Percentiles rank a stretch among this genome's conserved stretches.
These are phyloP conservation scores for Halcyon smyrnensis DNA, from an alignment of 2,797 vertebrate genomes.

Conservation along the genomic window DNA sequence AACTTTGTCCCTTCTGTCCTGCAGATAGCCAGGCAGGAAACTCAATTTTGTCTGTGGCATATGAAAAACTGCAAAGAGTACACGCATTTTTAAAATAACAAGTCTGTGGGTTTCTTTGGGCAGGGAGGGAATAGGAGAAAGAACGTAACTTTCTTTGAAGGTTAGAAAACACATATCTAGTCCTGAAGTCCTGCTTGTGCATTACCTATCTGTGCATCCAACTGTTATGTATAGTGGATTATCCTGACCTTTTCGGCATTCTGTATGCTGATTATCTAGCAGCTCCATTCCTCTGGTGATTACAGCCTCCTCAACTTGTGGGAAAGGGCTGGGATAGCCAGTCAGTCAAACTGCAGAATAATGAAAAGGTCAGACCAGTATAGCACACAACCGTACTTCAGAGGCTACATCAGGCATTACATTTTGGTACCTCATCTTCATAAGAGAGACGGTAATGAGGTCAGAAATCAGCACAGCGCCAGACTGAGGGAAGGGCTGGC, in stretches of 20 bases:
- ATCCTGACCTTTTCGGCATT: constrained; percentile 38
- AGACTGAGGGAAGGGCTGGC: neutral
- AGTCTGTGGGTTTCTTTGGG: neutral
- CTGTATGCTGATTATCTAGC: constrained; percentile 32
- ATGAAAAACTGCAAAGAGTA: neutral
- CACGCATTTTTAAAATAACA: neutral
- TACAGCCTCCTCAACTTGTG: neutral
- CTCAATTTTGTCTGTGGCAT: neutral
- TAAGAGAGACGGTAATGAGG: neutral
- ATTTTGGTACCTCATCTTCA: neutral
- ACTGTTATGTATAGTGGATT: neutral
- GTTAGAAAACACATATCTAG: neutral
- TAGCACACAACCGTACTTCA: neutral
- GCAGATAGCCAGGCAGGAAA: neutral
- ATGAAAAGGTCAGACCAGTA: constrained; percentile 58
- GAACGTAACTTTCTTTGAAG: neutral
- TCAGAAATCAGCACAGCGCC: neutral
- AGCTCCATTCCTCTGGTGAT: neutral
- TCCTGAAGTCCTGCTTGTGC: neutral
- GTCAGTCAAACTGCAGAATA: constrained; percentile 25
- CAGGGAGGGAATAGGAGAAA: neutral
- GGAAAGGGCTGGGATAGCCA: neutral
- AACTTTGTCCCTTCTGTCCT: neutral
- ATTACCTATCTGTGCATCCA: neutral
- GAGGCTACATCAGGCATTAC: neutral